Evolutionary conservation across 2,888 invertebrate genomes (phyloP).

Genomic region (Aphidoletes aphidimyza): DNA sequence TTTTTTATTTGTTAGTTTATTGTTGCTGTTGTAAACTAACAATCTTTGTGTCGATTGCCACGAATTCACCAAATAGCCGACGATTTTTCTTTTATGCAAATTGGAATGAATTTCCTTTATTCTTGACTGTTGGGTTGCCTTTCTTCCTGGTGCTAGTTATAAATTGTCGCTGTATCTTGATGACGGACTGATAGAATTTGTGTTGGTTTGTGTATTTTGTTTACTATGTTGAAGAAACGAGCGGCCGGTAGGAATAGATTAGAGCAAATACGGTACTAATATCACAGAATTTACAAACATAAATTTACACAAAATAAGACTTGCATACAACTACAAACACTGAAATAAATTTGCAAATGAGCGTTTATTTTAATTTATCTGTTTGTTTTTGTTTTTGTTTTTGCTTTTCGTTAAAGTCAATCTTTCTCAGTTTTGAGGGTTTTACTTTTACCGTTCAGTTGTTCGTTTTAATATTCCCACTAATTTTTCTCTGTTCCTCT

Average conservation of each 20-base stretch:
- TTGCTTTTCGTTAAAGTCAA: background rate
- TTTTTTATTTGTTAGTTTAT: too few relatives aligned
- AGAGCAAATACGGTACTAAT: constrained; percentile 39
- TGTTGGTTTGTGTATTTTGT: background rate
- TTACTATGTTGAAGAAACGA: background rate
- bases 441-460: background rate
- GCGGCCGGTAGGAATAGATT: constrained; percentile 2
- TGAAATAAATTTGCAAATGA: background rate
- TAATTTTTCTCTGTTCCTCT: too few relatives aligned
- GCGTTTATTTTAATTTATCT: background rate
- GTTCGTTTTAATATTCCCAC: background rate
- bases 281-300: constrained; percentile 26
- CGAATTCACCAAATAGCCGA: too few relatives aligned
- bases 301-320: background rate
- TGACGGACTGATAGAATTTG: background rate
- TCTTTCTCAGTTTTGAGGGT: background rate
- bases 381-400: background rate
- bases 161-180: background rate
- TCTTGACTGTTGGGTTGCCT: too few relatives aligned
- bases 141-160: too few relatives aligned
- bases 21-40: too few relatives aligned
- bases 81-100: too few relatives aligned
- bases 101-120: too few relatives aligned
- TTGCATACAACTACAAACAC: background rate
- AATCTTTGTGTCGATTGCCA: too few relatives aligned